These are phyloP conservation scores for Myzus persicae DNA, from an alignment of 1,140 invertebrate genomes.

Conservation along the genomic window DNA sequence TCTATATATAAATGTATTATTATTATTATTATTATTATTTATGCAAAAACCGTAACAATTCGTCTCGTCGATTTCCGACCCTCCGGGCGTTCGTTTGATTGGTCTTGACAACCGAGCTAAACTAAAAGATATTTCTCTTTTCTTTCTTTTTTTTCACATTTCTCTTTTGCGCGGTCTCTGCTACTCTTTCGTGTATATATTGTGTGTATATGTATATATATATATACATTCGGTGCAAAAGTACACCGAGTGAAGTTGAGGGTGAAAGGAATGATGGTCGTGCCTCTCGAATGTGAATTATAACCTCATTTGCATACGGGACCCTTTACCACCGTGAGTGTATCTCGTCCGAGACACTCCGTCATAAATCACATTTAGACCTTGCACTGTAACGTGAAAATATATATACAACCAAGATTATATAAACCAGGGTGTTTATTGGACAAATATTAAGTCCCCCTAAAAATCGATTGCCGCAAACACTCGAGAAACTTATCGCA, in stretches of 20 bases:
- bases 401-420: constrained; percentile 48
- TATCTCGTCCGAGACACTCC: constrained; percentile 57
- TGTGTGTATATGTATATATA: not conserved
- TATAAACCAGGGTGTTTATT: constrained; percentile 54
- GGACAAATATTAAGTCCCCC: constrained; percentile 54
- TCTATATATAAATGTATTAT: not conserved
- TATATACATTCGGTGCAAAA: not conserved
- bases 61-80: constrained; percentile 51
- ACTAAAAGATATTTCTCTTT: constrained; percentile 55
- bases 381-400: constrained; percentile 49
- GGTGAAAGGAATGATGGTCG: constrained; percentile 40
- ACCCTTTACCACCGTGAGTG: constrained; percentile 55
- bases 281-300: constrained; percentile 58
- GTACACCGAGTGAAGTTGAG: constrained; percentile 8
- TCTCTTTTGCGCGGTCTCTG: not conserved
- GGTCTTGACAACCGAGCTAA: constrained; percentile 57
- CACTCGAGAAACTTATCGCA: not conserved
- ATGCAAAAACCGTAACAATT: constrained; percentile 55
- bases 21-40: constrained; percentile 54
- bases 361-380: constrained; percentile 58
- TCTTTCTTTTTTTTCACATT: constrained; percentile 27
- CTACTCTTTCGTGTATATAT: not conserved
- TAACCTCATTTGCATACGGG: constrained; percentile 59
- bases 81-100: constrained; percentile 51
- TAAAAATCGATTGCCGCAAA: constrained; percentile 50